A percentile compares a stretch with the other conserved stretches of the same genome.
Evolutionary conservation across 2,113 vertebrate species (phyloP).

Genomic region (Chlorocebus sabaeus): DNA sequence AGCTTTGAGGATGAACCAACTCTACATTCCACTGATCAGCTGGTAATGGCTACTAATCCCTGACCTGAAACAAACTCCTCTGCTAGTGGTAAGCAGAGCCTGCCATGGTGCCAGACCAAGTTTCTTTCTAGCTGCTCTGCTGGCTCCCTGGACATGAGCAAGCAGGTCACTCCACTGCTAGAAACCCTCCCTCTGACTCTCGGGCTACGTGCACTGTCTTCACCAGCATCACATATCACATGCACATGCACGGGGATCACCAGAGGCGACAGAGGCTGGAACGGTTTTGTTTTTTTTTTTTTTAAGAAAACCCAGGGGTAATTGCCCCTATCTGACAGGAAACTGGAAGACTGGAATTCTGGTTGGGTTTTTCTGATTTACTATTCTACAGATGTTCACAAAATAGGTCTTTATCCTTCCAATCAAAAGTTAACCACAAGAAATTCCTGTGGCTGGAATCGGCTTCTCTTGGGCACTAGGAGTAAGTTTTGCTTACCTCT

Average conservation of each 20-base stretch:
- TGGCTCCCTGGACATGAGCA: background rate
- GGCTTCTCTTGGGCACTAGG: background rate
- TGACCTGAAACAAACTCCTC: background rate
- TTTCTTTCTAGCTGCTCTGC: background rate
- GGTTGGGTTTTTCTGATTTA: background rate
- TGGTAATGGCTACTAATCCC: no score
- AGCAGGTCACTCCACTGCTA: background rate
- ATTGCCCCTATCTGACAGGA: background rate
- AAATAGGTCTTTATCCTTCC: background rate
- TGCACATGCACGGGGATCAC: background rate
- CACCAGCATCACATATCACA: background rate
- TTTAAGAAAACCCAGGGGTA: background rate
- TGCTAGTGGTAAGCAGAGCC: background rate
- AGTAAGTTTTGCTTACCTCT: background rate
- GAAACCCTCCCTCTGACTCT: background rate
- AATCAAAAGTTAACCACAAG: background rate
- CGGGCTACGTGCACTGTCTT: no score
- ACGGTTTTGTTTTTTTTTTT: background rate
- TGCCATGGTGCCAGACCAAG: background rate
- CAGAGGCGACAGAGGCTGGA: accelerated
- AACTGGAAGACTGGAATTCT: background rate
- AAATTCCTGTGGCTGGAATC: no score
- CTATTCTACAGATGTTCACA: background rate
- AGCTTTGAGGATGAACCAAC: background rate
- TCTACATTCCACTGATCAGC: background rate